Evolutionary conservation across 2,888 invertebrate species (phyloP).

Genomic region (Leptarthrus brevirostris): DNA sequence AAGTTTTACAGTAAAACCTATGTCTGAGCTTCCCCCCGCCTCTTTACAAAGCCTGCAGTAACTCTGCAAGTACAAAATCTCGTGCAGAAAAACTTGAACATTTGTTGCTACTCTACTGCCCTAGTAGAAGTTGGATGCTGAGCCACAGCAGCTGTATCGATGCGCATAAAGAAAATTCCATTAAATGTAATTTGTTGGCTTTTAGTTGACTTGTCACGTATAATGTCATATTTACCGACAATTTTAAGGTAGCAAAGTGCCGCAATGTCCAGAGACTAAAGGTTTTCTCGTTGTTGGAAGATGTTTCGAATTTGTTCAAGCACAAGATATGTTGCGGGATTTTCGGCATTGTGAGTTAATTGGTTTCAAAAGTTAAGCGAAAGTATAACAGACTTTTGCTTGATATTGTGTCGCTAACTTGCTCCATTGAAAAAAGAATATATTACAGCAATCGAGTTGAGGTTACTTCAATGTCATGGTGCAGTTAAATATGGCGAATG

Average conservation of each 20-base stretch:
- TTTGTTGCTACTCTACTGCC: slow-evolving; percentile 39
- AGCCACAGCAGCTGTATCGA: slow-evolving; percentile 2
- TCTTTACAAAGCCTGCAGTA: background rate
- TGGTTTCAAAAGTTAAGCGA: too few species aligned
- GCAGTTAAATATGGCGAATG: too few species aligned
- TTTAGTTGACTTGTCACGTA: slow-evolving; percentile 50
- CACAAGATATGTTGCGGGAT: too few species aligned
- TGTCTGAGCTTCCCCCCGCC: background rate
- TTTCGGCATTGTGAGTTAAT: too few species aligned
- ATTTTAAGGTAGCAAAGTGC: background rate
- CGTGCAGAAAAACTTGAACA: slow-evolving; percentile 11
- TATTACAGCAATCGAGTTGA: too few species aligned
- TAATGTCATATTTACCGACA: slow-evolving; percentile 48
- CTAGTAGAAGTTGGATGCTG: slow-evolving; percentile 1
- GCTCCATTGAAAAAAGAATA: too few species aligned
- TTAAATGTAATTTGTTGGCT: slow-evolving; percentile 48
- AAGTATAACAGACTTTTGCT: too few species aligned
- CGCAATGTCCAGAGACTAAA: too few species aligned
- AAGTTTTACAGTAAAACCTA: slow-evolving; percentile 7
- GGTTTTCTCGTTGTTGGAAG: too few species aligned
- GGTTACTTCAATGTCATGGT: too few species aligned
- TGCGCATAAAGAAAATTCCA: background rate
- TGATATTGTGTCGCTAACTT: too few species aligned
- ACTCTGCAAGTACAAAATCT: background rate
- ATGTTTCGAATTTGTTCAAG: too few species aligned